Percentiles rank a stretch among this genome's conserved stretches.
Evolutionary conservation across 2,888 invertebrate species (phyloP).

Genomic region (Eretmocerus hayati): DNA sequence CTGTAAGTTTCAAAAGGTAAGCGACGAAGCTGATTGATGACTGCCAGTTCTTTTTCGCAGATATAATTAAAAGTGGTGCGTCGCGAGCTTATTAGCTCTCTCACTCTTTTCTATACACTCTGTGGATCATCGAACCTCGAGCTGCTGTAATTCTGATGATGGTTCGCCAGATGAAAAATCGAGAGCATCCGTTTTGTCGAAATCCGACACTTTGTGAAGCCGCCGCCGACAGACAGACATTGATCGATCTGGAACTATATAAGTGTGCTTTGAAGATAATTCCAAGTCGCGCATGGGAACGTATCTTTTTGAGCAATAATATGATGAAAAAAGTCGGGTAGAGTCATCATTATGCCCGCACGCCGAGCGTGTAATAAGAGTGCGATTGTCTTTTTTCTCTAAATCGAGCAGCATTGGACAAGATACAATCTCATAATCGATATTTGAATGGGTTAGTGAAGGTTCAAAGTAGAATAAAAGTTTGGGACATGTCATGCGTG

Average conservation of each 20-base stretch:
- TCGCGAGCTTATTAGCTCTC: slow-evolving; percentile 17
- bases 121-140: slow-evolving; percentile 14
- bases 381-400: no score
- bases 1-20: background rate
- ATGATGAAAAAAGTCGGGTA: no score
- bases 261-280: no score
- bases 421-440: no score
- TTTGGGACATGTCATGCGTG: no score
- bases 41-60: slow-evolving; percentile 27
- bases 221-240: slow-evolving; percentile 5
- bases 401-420: no score
- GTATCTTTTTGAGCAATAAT: no score
- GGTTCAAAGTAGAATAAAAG: no score
- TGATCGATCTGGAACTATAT: slow-evolving; percentile 13
- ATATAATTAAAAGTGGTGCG: slow-evolving; percentile 34
- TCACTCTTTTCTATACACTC: background rate
- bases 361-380: no score
- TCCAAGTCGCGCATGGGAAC: no score
- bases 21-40: slow-evolving; percentile 36
- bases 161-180: slow-evolving; percentile 20
- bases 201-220: slow-evolving; percentile 9
- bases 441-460: no score
- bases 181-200: slow-evolving; percentile 12
- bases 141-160: slow-evolving; percentile 5
- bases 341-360: no score